Conservation (phyloP, 1,140 invertebrate species). For the Oedothorax gibbosus region DNA sequence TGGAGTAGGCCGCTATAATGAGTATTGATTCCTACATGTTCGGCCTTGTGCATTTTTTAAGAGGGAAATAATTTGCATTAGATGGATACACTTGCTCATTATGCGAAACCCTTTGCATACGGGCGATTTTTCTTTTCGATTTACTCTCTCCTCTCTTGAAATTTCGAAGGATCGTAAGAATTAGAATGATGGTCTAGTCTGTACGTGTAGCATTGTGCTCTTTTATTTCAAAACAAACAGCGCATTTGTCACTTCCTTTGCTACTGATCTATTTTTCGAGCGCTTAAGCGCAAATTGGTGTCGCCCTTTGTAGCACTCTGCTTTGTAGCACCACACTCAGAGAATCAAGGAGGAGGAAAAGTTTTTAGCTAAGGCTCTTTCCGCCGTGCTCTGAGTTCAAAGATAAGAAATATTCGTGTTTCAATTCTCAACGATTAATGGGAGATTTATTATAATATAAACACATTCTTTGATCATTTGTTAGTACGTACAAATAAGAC, state of each 20-base stretch:
- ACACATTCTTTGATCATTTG: too few species aligned
- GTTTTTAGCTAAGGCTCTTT: too few species aligned
- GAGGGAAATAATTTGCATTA: conserved; percentile 46
- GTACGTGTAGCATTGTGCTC: conserved; percentile 6
- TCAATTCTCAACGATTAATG: too few species aligned
- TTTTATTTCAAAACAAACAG: conserved; percentile 47
- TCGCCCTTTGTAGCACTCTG: too few species aligned
- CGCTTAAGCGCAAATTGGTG: too few species aligned
- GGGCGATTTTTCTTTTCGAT: conserved; percentile 53
- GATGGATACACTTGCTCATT: conserved; percentile 42
- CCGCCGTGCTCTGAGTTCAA: too few species aligned
- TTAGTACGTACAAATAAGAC: too few species aligned
- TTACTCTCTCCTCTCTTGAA: not conserved
- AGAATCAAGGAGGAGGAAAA: too few species aligned
- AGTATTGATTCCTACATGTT: conserved; percentile 45
- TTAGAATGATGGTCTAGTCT: not conserved
- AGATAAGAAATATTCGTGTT: too few species aligned
- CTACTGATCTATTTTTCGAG: not conserved
- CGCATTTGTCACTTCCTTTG: conserved; percentile 14
- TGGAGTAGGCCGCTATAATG: conserved; percentile 46
- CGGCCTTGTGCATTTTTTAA: conserved; percentile 55
- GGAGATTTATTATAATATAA: too few species aligned
- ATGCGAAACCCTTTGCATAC: conserved; percentile 10
- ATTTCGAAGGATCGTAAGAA: conserved; percentile 27
- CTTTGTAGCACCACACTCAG: too few species aligned